Evolutionary conservation across 2,888 invertebrate genomes (phyloP).

Genomic region (Drosophila basisetae): DNA sequence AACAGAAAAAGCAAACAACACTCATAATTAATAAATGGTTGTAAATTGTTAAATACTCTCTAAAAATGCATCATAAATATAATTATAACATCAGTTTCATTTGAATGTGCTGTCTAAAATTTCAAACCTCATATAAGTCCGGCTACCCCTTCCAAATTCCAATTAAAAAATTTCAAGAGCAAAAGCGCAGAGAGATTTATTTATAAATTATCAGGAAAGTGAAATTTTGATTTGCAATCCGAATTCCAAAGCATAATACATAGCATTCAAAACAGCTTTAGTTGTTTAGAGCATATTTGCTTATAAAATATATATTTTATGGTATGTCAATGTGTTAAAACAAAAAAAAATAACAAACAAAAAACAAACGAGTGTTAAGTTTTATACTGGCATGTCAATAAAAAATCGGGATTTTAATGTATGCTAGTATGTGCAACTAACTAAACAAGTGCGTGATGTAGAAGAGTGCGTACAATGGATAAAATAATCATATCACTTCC

Average conservation of each 20-base stretch:
- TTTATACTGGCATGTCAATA: not conserved
- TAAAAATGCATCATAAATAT: not conserved
- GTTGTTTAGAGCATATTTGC: not conserved
- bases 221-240: not conserved
- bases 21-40: not conserved
- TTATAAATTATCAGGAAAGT: not conserved
- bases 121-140: not conserved
- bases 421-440: not conserved
- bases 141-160: not conserved
- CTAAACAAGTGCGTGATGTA: not conserved
- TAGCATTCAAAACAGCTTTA: not conserved
- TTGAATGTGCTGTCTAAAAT: not conserved
- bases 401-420: not conserved
- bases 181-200: slow-evolving; percentile 42
- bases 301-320: not conserved
- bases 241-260: not conserved
- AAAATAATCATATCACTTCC: not conserved
- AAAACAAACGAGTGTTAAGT: not conserved
- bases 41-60: not conserved
- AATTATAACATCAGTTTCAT: not conserved
- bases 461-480: not conserved
- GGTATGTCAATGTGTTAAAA: not conserved
- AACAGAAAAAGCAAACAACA: not conserved
- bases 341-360: not conserved
- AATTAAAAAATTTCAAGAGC: slow-evolving; percentile 47